Evolutionary conservation across 2,888 invertebrate genomes (phyloP).

Genomic region (Globia sparganii): DNA sequence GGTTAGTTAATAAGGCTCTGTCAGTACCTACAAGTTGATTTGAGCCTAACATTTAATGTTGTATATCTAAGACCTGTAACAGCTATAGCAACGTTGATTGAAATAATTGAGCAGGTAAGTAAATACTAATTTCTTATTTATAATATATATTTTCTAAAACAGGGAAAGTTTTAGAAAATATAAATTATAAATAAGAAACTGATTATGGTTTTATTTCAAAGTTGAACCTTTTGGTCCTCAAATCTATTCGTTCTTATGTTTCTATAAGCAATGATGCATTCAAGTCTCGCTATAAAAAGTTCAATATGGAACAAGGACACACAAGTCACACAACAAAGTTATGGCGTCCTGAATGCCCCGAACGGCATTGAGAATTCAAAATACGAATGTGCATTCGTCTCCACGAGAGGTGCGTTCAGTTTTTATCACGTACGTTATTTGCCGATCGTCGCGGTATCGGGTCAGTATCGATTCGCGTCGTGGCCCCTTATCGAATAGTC

Average conservation of each 20-base stretch:
- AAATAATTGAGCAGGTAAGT: background rate
- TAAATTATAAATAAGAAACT: too few species aligned
- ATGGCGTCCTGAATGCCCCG: conserved; percentile 38
- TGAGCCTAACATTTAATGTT: background rate
- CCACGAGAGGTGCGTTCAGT: conserved; percentile 73
- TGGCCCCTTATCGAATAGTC: conserved; percentile 85
- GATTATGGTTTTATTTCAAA: background rate
- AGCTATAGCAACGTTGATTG: background rate
- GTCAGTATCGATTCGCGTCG: conserved; percentile 85
- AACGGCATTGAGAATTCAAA: conserved; percentile 60
- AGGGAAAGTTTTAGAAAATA: too few species aligned
- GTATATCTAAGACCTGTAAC: background rate
- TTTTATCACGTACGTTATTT: conserved; percentile 82
- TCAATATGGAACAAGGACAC: conserved; percentile 25
- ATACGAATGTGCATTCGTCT: conserved; percentile 60
- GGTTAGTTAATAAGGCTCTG: background rate
- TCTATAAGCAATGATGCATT: background rate
- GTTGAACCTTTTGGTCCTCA: background rate
- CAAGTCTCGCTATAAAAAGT: background rate
- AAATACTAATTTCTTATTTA: background rate
- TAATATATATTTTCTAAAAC: too few species aligned
- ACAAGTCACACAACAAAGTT: conserved; percentile 42
- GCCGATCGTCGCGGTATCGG: conserved; percentile 78
- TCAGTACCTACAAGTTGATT: too few species aligned
- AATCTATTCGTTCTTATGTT: background rate